phyloP scores from a whole-genome alignment of 2,888 invertebrate genomes.

The Ellobium chinense region DNA sequence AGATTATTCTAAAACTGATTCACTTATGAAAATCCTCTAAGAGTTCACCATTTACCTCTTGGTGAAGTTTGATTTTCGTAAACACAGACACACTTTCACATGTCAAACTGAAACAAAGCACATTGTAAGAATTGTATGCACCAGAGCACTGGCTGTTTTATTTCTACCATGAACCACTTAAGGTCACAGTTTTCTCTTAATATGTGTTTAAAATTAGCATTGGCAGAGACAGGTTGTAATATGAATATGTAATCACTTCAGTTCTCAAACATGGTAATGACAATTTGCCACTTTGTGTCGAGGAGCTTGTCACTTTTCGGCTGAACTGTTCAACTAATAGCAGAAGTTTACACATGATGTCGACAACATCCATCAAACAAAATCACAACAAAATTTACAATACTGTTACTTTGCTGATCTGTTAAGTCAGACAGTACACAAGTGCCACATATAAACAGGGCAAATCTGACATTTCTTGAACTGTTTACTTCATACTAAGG shows the following conservation, averaged over 20 bases:
- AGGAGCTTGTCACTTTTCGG: neutral
- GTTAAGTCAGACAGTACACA: neutral
- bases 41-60: too few species aligned
- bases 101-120: neutral
- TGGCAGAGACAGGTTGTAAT: slow-evolving; percentile 1
- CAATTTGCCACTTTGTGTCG: neutral
- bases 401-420: neutral
- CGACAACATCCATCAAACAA: neutral
- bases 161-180: slow-evolving; percentile 38
- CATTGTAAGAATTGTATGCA: slow-evolving; percentile 31
- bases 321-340: neutral
- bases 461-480: too few species aligned
- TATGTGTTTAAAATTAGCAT: neutral
- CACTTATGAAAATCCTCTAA: too few species aligned
- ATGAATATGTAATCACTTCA: too few species aligned
- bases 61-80: neutral
- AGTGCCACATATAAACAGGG: neutral
- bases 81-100: neutral
- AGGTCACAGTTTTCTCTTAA: slow-evolving; percentile 16
- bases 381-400: neutral
- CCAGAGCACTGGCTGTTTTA: slow-evolving; percentile 48
- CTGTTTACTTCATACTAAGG: too few species aligned
- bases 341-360: neutral
- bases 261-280: too few species aligned
- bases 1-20: too few species aligned